Percentiles rank a stretch among this genome's conserved stretches.
phyloP scores from a whole-genome alignment of 2,113 vertebrate genomes.

The Hippopotamus amphibius region DNA sequence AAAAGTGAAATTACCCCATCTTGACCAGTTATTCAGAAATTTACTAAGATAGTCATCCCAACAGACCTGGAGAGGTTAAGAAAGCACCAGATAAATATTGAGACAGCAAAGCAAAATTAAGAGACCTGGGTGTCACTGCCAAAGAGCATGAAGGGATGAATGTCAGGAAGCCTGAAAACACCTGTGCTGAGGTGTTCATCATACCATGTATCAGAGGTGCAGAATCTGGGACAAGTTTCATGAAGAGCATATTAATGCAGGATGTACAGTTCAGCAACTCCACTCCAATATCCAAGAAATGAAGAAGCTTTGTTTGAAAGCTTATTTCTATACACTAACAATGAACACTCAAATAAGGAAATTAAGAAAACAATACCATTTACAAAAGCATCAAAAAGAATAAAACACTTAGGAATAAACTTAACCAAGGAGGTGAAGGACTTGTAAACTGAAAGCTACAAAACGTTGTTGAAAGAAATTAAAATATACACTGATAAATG shows the following conservation, averaged over 20 bases:
- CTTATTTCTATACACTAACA: neutral
- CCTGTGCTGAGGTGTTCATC: no score
- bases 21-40: slow-evolving; percentile 95
- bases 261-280: slow-evolving; percentile 92
- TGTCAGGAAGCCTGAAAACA: no score
- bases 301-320: neutral
- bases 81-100: slow-evolving; percentile 97
- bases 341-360: neutral
- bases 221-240: slow-evolving; percentile 94
- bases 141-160: no score
- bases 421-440: neutral
- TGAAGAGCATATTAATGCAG: slow-evolving; percentile 96
- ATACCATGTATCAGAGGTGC: slow-evolving; percentile 89
- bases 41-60: slow-evolving; percentile 96
- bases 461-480: neutral
- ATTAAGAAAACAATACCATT: neutral
- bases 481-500: neutral
- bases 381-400: neutral
- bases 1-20: slow-evolving; percentile 93
- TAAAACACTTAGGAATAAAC: neutral
- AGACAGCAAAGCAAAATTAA: slow-evolving; percentile 88
- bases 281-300: neutral
- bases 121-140: no score
- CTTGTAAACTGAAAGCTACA: neutral
- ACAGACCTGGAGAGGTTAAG: slow-evolving; percentile 96